Evolutionary conservation across 1,140 invertebrate species (phyloP).

Genomic region (Drosophila sulfurigaster): DNA sequence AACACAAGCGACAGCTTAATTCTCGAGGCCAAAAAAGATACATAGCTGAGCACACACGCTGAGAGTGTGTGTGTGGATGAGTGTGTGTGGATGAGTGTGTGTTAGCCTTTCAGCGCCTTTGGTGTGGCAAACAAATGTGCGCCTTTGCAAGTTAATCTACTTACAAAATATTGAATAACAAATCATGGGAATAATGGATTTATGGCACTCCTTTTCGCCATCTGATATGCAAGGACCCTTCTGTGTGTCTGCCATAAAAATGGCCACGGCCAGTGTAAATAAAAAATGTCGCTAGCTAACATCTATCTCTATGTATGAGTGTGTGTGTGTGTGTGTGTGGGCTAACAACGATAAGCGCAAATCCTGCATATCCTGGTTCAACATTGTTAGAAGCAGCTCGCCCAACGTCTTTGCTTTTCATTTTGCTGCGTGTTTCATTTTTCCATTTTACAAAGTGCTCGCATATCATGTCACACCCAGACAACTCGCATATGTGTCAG

Average conservation of each 20-base stretch:
- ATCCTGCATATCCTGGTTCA: conserved; percentile 74
- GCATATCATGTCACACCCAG: conserved; percentile 84
- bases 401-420: conserved; percentile 50
- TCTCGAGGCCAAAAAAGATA: conserved; percentile 23
- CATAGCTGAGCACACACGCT: conserved; percentile 10
- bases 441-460: conserved; percentile 84
- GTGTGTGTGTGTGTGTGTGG: conserved; percentile 34
- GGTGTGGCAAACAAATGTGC: conserved; percentile 70
- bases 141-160: conserved; percentile 80
- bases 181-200: conserved; percentile 84
- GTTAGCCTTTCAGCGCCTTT: conserved; percentile 65
- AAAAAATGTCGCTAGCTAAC: conserved; percentile 63
- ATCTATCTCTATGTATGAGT: conserved; percentile 1
- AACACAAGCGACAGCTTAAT: conserved; percentile 57
- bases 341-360: conserved; percentile 67
- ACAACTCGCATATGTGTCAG: conserved; percentile 80
- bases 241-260: conserved; percentile 38
- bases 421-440: conserved; percentile 65
- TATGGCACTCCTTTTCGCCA: conserved; percentile 74
- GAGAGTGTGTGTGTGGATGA: not conserved
- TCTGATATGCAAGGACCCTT: conserved; percentile 70
- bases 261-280: conserved; percentile 53
- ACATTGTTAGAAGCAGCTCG: conserved; percentile 52
- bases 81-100: conserved; percentile 30
- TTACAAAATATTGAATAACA: conserved; percentile 84